Conservation (phyloP, 1,140 invertebrate species). For the Drosophila malerkotliana region DNA sequence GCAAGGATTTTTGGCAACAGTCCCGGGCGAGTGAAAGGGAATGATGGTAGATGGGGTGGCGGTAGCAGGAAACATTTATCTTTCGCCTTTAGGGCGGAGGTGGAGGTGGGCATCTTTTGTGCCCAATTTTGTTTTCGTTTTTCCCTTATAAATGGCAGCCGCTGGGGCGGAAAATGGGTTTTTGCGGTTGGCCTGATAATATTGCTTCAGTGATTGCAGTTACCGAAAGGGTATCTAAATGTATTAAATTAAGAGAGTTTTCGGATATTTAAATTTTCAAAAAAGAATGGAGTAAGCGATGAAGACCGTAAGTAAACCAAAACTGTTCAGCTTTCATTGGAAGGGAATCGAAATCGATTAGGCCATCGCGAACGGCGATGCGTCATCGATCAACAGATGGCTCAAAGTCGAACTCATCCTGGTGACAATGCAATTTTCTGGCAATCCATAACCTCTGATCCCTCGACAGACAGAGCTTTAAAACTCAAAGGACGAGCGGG, state of each 20-base stretch:
- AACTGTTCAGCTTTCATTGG: neutral
- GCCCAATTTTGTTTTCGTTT: slow-evolving; percentile 55
- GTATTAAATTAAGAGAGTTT: slow-evolving; percentile 28
- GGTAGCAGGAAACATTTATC: slow-evolving; percentile 67
- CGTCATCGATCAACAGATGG: slow-evolving; percentile 53
- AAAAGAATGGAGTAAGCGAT: neutral
- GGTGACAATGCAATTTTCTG: slow-evolving; percentile 51
- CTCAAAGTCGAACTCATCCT: slow-evolving; percentile 27
- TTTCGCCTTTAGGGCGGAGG: slow-evolving; percentile 20
- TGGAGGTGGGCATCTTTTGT: slow-evolving; percentile 58
- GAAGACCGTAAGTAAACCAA: neutral
- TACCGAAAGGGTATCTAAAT: slow-evolving; percentile 38
- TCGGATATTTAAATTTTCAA: slow-evolving; percentile 24
- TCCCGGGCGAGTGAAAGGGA: slow-evolving; percentile 1
- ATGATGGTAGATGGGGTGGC: neutral
- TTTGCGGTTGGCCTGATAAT: slow-evolving; percentile 72
- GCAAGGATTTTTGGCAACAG: slow-evolving; percentile 38
- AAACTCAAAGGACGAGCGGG: neutral
- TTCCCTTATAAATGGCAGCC: slow-evolving; percentile 72
- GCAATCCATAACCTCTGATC: slow-evolving; percentile 49
- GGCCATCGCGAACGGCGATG: slow-evolving; percentile 10
- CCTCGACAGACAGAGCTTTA: slow-evolving; percentile 43
- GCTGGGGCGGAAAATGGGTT: slow-evolving; percentile 75
- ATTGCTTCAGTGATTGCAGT: slow-evolving; percentile 59
- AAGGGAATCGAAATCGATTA: slow-evolving; percentile 28